Conservation (phyloP, 2,888 invertebrate species). For the Lottia gigantea region DNA sequence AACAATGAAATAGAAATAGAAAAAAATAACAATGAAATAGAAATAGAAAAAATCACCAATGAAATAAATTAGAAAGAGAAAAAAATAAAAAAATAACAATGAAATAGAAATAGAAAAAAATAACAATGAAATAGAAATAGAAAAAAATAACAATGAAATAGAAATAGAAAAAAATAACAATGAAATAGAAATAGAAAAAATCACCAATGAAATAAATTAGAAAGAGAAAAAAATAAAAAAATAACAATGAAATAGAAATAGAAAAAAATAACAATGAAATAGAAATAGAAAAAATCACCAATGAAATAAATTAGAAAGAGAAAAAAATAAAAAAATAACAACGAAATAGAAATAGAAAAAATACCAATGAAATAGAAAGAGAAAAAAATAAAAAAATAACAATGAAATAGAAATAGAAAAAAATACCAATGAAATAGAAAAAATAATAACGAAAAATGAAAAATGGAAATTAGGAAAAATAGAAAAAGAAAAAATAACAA, state of each 20-base stretch:
- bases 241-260: no score
- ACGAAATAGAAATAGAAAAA: background rate
- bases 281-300: no score
- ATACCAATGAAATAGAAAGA: background rate
- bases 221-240: slow-evolving; percentile 1
- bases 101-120: no score
- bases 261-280: no score
- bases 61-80: background rate
- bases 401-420: no score
- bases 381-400: background rate
- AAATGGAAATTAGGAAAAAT: background rate
- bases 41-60: background rate
- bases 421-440: no score
- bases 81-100: background rate
- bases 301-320: no score
- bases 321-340: background rate
- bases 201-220: no score
- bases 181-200: slow-evolving; percentile 1
- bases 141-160: background rate
- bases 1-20: background rate
- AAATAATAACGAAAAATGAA: background rate
- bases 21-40: background rate
- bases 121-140: no score
- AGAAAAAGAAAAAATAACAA: background rate
- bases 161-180: background rate